A percentile compares a stretch with the other conserved stretches of the same genome.
Conservation (phyloP, 2,113 vertebrate species). For the Cheilinus undulatus region DNA sequence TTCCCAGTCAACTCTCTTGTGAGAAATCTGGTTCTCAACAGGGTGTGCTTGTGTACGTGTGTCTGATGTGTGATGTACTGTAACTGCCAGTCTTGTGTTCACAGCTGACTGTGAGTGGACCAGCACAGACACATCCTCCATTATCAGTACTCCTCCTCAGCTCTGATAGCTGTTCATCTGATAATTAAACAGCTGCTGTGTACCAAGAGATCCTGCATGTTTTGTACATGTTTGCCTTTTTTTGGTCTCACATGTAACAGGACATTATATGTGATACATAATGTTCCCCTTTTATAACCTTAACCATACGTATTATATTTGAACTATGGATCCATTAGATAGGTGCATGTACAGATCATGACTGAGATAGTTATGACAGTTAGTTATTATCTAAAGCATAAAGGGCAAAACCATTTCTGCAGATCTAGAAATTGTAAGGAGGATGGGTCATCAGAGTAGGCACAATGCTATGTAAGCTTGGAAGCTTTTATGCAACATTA, state of each 20-base stretch:
- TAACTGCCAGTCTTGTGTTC: slow-evolving; percentile 30
- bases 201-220: slow-evolving; percentile 17
- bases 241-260: background rate
- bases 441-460: background rate
- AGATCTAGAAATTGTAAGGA: background rate
- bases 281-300: background rate
- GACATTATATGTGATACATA: background rate
- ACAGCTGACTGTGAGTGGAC: slow-evolving; percentile 35
- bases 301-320: background rate
- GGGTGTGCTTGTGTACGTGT: slow-evolving; percentile 1
- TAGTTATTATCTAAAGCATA: background rate
- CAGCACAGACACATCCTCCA: slow-evolving; percentile 57
- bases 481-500: too few species aligned
- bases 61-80: slow-evolving; percentile 7
- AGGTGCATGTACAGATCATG: background rate
- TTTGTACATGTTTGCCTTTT: background rate
- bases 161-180: slow-evolving; percentile 41
- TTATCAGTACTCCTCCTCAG: slow-evolving; percentile 46
- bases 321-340: background rate
- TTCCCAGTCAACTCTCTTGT: too few species aligned
- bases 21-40: background rate
- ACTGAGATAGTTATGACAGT: background rate
- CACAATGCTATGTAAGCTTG: too few species aligned
- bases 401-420: background rate
- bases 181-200: slow-evolving; percentile 64